Percentiles rank a stretch among this genome's conserved stretches.
Conservation (phyloP, 1,140 invertebrate genomes). For the Oryzaephilus surinamensis region DNA sequence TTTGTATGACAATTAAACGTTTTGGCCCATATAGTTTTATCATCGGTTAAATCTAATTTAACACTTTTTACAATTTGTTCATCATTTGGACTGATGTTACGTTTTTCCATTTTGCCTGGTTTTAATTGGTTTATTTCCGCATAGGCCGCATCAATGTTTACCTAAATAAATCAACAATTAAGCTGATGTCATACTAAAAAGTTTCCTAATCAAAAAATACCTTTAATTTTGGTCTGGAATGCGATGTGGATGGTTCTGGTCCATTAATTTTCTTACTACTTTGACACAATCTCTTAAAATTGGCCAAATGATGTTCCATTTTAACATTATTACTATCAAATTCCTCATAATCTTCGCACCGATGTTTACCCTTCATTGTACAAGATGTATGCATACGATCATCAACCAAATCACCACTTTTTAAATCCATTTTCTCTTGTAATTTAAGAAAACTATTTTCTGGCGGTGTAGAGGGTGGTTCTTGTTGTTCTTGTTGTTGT, state of each 20-base stretch:
- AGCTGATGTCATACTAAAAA: conserved; percentile 7
- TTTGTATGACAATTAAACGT: conserved; percentile 4
- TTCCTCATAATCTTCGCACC: conserved; percentile 30
- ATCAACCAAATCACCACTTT: conserved; percentile 38
- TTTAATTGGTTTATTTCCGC: neutral
- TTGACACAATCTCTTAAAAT: conserved; percentile 24
- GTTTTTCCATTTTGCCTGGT: conserved; percentile 4
- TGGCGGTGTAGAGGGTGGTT: conserved; percentile 5
- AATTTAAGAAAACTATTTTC: too few species aligned
- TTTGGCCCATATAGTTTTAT: too few species aligned
- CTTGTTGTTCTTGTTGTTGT: conserved; percentile 14
- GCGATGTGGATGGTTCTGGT: conserved; percentile 13
- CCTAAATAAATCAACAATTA: neutral
- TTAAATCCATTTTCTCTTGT: conserved; percentile 10
- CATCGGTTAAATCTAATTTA: conserved; percentile 13
- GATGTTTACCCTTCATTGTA: conserved; percentile 54
- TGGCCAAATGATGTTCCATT: conserved; percentile 11
- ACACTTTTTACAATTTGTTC: conserved; percentile 10
- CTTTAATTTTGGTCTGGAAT: conserved; percentile 3
- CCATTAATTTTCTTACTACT: conserved; percentile 11
- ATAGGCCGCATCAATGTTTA: neutral
- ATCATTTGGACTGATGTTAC: conserved; percentile 7
- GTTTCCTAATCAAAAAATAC: too few species aligned
- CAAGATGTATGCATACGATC: conserved; percentile 59
- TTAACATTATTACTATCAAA: conserved; percentile 9